Conservation (phyloP, 2,797 vertebrate genomes). For the Lacerta agilis region DNA sequence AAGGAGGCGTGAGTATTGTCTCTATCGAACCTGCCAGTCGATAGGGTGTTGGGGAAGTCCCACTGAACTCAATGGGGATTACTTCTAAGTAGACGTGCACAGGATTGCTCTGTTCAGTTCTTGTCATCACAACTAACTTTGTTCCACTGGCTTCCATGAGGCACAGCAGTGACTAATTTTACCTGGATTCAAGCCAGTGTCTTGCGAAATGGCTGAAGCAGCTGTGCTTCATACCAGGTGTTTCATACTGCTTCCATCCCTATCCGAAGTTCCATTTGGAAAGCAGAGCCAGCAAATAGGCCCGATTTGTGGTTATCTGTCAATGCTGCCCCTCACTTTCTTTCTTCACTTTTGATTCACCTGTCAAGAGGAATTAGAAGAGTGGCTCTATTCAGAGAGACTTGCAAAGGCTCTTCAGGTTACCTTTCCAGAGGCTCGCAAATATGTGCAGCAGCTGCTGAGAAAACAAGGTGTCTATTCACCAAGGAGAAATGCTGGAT, state of each 20-base stretch:
- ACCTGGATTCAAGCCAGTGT: not conserved
- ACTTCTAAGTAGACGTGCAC: not conserved
- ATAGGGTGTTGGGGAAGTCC: not conserved
- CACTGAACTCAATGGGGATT: not conserved
- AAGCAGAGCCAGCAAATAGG: not conserved
- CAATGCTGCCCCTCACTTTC: not conserved
- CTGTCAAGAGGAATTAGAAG: not conserved
- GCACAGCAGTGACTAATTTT: not conserved
- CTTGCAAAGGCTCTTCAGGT: not conserved
- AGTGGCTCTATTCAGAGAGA: not conserved
- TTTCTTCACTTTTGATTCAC: not conserved
- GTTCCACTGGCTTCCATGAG: not conserved
- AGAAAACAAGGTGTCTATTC: not conserved
- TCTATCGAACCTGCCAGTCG: accelerated
- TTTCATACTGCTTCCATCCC: not conserved
- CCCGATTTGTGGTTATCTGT: not conserved
- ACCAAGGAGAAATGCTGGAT: not conserved
- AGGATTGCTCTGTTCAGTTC: not conserved
- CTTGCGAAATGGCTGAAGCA: not conserved
- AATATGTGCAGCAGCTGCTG: not conserved
- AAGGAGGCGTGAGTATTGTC: not conserved
- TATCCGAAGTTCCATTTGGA: not conserved
- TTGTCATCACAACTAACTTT: not conserved
- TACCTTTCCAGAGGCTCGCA: not conserved
- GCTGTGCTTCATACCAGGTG: not conserved